Conservation (phyloP, 2,797 vertebrate species). For the Todus mexicanus region DNA sequence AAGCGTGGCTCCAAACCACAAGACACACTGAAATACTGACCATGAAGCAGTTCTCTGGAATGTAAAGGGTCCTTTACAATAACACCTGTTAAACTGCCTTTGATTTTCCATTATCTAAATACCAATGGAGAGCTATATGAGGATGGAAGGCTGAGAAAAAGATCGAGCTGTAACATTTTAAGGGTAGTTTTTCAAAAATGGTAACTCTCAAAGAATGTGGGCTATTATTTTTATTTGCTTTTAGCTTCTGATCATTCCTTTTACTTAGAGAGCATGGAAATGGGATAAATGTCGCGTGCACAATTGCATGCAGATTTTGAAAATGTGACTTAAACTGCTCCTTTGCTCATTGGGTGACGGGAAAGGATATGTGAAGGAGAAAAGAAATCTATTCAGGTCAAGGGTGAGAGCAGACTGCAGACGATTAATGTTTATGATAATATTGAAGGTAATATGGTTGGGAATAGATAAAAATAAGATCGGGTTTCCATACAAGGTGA, state of each 20-base stretch:
- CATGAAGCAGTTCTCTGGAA: background rate
- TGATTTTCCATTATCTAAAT: slow-evolving; percentile 32
- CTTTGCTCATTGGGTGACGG: background rate
- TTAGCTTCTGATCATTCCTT: background rate
- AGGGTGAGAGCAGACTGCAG: background rate
- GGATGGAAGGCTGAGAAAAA: background rate
- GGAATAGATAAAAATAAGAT: background rate
- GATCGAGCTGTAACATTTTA: background rate
- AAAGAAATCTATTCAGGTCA: accelerated
- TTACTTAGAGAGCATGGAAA: background rate
- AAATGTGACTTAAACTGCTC: background rate
- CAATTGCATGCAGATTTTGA: background rate
- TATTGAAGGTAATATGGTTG: background rate
- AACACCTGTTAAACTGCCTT: slow-evolving; percentile 36
- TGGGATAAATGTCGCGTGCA: background rate
- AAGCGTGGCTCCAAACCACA: background rate
- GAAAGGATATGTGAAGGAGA: background rate
- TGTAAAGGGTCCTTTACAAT: background rate
- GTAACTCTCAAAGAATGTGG: background rate
- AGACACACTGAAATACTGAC: background rate
- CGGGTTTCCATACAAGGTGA: background rate
- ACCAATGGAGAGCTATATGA: background rate
- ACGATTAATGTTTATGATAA: background rate
- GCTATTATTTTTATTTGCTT: background rate
- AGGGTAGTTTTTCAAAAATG: background rate